Evolutionary conservation across 2,113 vertebrate genomes (phyloP).

Genomic region (Sander vitreus): DNA sequence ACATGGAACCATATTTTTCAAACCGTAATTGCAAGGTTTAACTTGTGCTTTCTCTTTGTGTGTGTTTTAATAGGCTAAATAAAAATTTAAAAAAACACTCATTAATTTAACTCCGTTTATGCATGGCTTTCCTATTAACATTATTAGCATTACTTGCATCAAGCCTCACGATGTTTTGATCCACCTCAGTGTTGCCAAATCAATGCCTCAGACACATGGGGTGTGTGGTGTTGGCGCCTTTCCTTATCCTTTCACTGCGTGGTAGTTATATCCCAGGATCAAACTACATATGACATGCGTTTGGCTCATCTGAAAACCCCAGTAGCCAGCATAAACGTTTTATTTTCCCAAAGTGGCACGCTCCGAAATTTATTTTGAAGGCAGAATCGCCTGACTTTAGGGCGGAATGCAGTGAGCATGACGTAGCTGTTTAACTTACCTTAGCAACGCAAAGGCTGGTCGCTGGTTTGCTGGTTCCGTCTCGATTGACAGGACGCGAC

Average conservation of each 20-base stretch:
- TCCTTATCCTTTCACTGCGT: neutral
- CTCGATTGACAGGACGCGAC: conserved; percentile 56
- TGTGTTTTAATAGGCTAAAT: neutral
- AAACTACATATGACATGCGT: neutral
- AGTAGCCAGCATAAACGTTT: neutral
- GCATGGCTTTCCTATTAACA: no score
- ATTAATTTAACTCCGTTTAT: no score
- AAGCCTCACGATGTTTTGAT: no score
- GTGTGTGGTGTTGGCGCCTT: no score
- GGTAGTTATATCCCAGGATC: neutral
- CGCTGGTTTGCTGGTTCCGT: conserved; percentile 37
- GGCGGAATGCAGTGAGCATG: neutral
- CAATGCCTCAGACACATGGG: no score
- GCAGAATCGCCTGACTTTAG: rapidly evolving
- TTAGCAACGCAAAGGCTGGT: conserved; percentile 79
- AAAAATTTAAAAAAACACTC: no score
- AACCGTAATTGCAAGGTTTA: neutral
- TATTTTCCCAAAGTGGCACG: no score
- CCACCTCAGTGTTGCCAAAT: no score
- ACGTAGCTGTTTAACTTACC: conserved; percentile 76
- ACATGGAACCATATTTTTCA: neutral
- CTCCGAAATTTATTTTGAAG: conserved; percentile 35
- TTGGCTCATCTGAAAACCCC: neutral
- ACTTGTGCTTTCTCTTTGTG: neutral
- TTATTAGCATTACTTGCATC: no score